Evolutionary conservation across 64 coral and sea anemone species (phyloP).

Genomic region (Porites lutea): DNA sequence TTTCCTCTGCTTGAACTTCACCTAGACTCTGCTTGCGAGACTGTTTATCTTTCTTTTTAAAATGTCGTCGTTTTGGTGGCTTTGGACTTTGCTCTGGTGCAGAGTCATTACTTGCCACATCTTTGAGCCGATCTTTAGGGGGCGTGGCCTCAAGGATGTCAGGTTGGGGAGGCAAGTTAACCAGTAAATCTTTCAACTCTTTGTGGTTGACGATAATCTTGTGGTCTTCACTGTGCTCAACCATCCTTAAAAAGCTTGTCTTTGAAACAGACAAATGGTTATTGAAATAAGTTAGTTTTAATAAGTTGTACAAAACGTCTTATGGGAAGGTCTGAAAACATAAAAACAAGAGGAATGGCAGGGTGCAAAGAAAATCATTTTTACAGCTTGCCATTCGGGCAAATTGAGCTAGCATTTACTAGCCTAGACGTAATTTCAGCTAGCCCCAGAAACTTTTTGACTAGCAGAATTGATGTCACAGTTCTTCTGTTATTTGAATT

Average conservation of each 20-base stretch:
- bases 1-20: neutral
- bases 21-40: neutral
- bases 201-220: neutral
- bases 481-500: no score
- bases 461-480: no score
- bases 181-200: constrained; percentile 17
- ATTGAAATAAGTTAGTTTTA: neutral
- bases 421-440: no score
- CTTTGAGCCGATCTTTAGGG: neutral
- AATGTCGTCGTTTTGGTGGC: neutral
- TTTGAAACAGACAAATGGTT: neutral
- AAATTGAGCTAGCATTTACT: no score
- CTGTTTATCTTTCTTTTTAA: neutral
- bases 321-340: no score
- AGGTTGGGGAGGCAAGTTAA: neutral
- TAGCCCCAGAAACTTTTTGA: no score
- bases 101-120: neutral
- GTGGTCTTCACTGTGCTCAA: constrained; percentile 4
- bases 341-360: no score
- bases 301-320: no score
- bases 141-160: neutral
- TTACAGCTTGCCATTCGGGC: no score
- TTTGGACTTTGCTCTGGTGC: constrained; percentile 29
- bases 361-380: no score
- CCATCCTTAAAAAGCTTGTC: constrained; percentile 39